Percentiles rank a stretch among this genome's conserved stretches.
These are phyloP conservation scores for Serranus cabrilla DNA, from an alignment of 2,797 vertebrate species.

Conservation along the genomic window DNA sequence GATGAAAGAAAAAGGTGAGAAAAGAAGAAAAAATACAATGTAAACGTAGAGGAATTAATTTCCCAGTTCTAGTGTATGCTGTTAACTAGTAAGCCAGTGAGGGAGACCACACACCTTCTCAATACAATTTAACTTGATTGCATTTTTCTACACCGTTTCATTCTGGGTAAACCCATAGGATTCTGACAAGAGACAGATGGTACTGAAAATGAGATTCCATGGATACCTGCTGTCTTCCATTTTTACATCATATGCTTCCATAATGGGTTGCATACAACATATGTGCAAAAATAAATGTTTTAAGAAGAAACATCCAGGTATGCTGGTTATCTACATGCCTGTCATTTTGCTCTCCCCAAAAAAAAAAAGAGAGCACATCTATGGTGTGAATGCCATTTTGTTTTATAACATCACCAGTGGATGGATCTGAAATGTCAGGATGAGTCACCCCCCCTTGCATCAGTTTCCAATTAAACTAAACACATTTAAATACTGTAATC, in stretches of 20 bases:
- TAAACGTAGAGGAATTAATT: neutral
- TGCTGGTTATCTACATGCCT: neutral
- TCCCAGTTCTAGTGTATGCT: neutral
- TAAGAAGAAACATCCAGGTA: conserved; percentile 9
- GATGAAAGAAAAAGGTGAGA: conserved; percentile 13
- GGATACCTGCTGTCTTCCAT: conserved; percentile 16
- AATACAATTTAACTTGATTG: neutral
- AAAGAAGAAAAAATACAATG: neutral
- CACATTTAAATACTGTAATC: conserved; percentile 24
- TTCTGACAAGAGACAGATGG: conserved; percentile 25
- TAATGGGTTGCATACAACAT: conserved; percentile 8
- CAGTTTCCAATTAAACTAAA: conserved; percentile 18
- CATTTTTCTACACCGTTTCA: conserved; percentile 4
- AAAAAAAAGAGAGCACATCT: neutral
- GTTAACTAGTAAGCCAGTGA: conserved; percentile 4
- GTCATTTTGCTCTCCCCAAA: neutral
- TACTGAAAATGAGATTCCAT: conserved; percentile 33
- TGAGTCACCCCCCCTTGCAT: conserved; percentile 2
- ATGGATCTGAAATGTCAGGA: conserved; percentile 9
- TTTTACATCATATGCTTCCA: conserved; percentile 21
- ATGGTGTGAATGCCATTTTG: neutral
- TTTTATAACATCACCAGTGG: neutral
- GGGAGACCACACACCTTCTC: neutral
- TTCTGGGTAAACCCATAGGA: conserved; percentile 14
- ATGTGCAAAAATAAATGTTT: conserved; percentile 11